Evolutionary conservation across 2,797 vertebrate species (phyloP).

Genomic region (Margarornis squamiger): DNA sequence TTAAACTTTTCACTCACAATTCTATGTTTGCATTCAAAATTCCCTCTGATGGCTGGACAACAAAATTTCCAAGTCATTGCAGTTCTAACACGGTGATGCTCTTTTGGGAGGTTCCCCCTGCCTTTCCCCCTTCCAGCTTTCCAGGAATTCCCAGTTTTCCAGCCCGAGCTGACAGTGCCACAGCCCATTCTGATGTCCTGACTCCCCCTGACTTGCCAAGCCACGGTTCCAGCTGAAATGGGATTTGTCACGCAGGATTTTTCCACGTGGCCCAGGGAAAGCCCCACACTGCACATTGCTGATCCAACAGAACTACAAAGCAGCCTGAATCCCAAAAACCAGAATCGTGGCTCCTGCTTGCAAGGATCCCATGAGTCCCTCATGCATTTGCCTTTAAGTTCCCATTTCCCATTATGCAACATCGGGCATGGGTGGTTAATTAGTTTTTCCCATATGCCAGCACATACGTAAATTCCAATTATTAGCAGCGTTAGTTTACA

Average conservation of each 20-base stretch:
- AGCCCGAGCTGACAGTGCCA: neutral
- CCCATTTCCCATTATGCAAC: neutral
- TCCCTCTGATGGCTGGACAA: neutral
- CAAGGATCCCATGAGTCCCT: neutral
- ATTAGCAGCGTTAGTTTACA: constrained; percentile 20
- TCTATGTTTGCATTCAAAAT: neutral
- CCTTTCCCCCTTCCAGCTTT: neutral
- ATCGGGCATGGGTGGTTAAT: neutral
- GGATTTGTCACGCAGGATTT: neutral
- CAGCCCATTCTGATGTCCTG: neutral
- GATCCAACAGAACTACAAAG: neutral
- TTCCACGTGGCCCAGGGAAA: neutral
- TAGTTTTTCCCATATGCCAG: constrained; percentile 21
- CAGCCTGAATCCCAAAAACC: neutral
- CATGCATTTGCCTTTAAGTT: neutral
- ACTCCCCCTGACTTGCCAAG: neutral
- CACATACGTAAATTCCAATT: neutral
- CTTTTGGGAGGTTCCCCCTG: neutral
- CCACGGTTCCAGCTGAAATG: neutral
- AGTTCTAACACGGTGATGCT: neutral
- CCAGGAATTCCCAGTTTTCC: neutral
- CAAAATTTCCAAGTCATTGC: neutral
- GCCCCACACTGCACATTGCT: neutral
- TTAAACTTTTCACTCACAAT: neutral
- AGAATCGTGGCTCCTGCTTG: neutral